Evolutionary conservation across 2,797 vertebrate species (phyloP), one percentile per base, ranked within the genome.

Genomic region (Anguilla anguilla): DNA sequence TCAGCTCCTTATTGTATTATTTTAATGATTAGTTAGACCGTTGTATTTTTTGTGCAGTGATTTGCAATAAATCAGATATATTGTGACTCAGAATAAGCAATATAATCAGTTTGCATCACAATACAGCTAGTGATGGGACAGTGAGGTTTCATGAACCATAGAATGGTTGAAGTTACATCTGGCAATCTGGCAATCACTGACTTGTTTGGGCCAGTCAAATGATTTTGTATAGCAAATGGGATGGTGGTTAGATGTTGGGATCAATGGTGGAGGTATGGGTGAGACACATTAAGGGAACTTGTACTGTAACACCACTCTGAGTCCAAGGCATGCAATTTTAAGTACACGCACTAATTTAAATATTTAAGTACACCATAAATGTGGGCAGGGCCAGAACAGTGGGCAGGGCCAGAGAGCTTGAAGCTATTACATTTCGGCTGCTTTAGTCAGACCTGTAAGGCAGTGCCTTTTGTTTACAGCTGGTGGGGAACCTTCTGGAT

Each of bases 401-500:
- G 57, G 57, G 57, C 59, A 64, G 59, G 59, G 59, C 28, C 64
- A 69, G 64, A n/a, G 64, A 69, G 64, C 10, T 69, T 69, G 6
- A 4, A 25, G 59, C 13, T 64, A 25, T 19, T 64, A 22, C 13
- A 64, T 6, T 19, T 9, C 22, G 15, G 22, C 55, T 89, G 59
- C 15, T 91, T 46, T n/a, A 10, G 81, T 57, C 74, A 79, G 55
- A 25, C 53, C 46, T 74, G 43, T n/a, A 22, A 43, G 43, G 43
- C 43, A 59, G 22, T 22, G 10, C 83, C 84, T 85, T 86, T 39
- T 57, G 88, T 43, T 94, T 94, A 77, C 95, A 99, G 99, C 96
- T 99, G 92, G 99, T 99, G 94, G 97, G 96, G 77, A 98, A 98
- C 95, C 95, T 99, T 91, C 87, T 99, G 95, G 98, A 99, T 93